Evolutionary conservation across 2,888 invertebrate genomes (phyloP), one percentile per base, ranked within the genome.

Genomic region (Catocala fraxini): DNA sequence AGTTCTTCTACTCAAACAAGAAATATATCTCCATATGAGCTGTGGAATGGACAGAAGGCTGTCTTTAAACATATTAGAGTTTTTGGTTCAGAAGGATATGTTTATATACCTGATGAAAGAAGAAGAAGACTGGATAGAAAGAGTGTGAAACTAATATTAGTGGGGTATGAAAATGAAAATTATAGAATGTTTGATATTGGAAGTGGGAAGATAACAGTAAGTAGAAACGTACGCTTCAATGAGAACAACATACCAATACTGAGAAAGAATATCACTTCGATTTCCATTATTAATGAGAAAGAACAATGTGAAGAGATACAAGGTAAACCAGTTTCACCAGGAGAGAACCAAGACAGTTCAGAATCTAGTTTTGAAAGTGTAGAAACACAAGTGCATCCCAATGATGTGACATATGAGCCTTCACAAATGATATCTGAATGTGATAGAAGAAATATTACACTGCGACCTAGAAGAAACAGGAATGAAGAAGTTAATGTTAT

Each of bases 121-220:
- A 43, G 43, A n/a, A 43, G 43, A n/a, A 43, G n/a, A 11, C 43
- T 43, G 4, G 10, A 43, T 11, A 11, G 10, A 43, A 43, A 43
- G n/a, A 43, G 43, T 43, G 43, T 43, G n/a, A 43, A 43, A 43
- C 43, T 43, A n/a, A n/a, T 43, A 43, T n/a, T n/a, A 43, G 43
- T 43, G 43, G 12, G 43, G 10, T 43, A 43, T 43, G 43, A 43
- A 43, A 43, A 43, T 43, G 43, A 10, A 43, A 43, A 43, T 43
- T 43, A 43, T n/a, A 43, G 43, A 43, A 43, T 43, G 43, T 43
- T 43, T 43, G 43, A n/a, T 43, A 43, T 43, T 43, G 43, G 10
- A n/a, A 43, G 11, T 43, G 43, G 43, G n/a, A 43, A n/a, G 43
- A 43, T 43, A 43, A 43, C 43, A 43, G 43, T 43, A 5, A 43